These are phyloP conservation scores for Tipula confusa DNA, from an alignment of 2,888 invertebrate species.

Conservation along the genomic window DNA sequence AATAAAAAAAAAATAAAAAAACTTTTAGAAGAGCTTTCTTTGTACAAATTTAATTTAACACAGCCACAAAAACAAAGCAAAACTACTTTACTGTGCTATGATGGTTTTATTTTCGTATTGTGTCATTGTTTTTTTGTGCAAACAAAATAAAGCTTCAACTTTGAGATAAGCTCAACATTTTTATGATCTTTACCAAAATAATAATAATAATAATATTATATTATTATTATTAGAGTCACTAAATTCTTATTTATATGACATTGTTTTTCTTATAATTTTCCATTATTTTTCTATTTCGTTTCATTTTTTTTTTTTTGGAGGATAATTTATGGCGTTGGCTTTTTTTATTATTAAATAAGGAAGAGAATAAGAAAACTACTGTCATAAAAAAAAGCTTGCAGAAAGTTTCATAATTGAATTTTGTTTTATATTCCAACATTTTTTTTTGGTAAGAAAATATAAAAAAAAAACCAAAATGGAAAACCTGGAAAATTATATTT, in stretches of 20 bases:
- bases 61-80: not conserved
- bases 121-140: not conserved
- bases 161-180: conserved; percentile 12
- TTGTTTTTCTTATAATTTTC: conserved; percentile 3
- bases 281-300: not conserved
- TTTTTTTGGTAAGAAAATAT: not conserved
- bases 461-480: not conserved
- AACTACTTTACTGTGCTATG: not conserved
- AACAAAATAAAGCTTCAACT: not conserved
- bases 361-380: conserved; percentile 12
- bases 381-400: conserved; percentile 20
- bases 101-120: not conserved
- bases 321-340: conserved; percentile 12
- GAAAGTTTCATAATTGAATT: conserved; percentile 20
- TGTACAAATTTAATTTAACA: not conserved
- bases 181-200: conserved; percentile 8
- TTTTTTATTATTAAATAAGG: not conserved
- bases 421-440: not conserved
- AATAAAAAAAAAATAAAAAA: too few relatives aligned
- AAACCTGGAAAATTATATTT: conserved; percentile 25
- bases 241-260: not conserved
- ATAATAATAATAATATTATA: not conserved
- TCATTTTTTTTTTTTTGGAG: not conserved
- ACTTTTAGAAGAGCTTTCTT: not conserved
- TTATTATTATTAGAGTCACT: conserved; percentile 20